Conservation (phyloP, 2,888 invertebrate species). For the Panzeria rudis region DNA sequence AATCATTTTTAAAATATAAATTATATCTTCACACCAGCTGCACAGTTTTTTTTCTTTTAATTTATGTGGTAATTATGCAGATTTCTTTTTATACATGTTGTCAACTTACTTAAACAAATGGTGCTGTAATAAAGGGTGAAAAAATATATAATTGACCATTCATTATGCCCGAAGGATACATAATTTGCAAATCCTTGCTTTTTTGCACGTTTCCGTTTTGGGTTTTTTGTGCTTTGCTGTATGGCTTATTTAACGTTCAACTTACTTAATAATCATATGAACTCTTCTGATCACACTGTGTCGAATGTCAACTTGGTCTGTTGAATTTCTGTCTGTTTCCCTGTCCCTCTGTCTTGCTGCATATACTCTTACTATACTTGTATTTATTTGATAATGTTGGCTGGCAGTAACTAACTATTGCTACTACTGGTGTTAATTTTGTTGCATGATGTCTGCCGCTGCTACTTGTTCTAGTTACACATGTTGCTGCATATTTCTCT, state of each 20-base stretch:
- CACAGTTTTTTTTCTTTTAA: background rate
- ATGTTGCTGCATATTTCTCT: slow-evolving; percentile 40
- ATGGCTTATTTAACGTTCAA: slow-evolving; percentile 4
- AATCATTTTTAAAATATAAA: background rate
- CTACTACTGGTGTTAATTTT: slow-evolving; percentile 29
- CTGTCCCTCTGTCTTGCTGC: background rate
- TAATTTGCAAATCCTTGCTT: slow-evolving; percentile 48
- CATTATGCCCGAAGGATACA: slow-evolving; percentile 47
- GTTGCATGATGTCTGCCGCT: slow-evolving; percentile 39
- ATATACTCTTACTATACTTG: background rate
- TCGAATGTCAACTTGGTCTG: slow-evolving; percentile 52
- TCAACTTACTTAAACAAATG: slow-evolving; percentile 32
- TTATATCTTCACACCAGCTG: background rate
- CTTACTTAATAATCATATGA: slow-evolving; percentile 64
- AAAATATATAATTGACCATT: slow-evolving; percentile 61
- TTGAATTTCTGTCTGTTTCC: slow-evolving; percentile 10
- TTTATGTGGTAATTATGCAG: slow-evolving; percentile 38
- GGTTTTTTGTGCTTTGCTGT: background rate
- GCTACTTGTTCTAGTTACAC: slow-evolving; percentile 40
- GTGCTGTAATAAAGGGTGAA: slow-evolving; percentile 17
- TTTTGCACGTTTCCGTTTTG: slow-evolving; percentile 28
- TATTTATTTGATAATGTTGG: slow-evolving; percentile 39
- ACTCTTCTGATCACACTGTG: slow-evolving; percentile 58
- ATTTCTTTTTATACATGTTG: slow-evolving; percentile 15
- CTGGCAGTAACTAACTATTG: slow-evolving; percentile 22